Evolutionary conservation across 2,888 invertebrate genomes (phyloP), one percentile per base, ranked within the genome.

Genomic region (Ornithoptera priamus): DNA sequence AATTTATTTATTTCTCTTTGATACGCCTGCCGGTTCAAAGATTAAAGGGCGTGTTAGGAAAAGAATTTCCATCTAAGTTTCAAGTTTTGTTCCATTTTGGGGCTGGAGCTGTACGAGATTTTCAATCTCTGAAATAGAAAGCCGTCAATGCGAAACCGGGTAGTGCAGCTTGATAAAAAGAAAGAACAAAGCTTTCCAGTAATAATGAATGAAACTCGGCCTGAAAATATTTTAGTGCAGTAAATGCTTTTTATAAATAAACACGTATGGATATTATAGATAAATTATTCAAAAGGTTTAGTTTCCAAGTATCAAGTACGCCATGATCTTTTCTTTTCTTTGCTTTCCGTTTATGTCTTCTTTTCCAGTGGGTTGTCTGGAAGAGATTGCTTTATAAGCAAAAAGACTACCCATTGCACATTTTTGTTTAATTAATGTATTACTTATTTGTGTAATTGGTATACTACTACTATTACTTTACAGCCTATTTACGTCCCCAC

Each of bases 121-220:
- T 69, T 66, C 62, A 69, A 69, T 69, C 65, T 69, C 58, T 65
- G 42, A 62, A 69, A 62, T 66, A 69, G 65, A 65, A 69, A 65
- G 57, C 50, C 30, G 65, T 62, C 50, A 65, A 58, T 62, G 65
- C 62, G 58, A 62, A 61, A 22, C 58, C 57, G 67, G 24, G 62
- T 24, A 42, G 58, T 42, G 58, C 18, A 63, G 66, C 50, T 65
- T 62, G 58, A 69, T 69, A 62, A 69, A 62, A 58, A 69, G 61
- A 65, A 57, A 65, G 65, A 66, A 69, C 65, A 69, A 69, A 66
- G 69, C 58, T 58, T 61, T 65, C 50, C 8, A 46, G 56, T 50
- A 62, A 50, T 36, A 46, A 62, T 69, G 65, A 69, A 65, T 69
- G 65, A 61, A 62, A 42, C 60, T 65, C 62, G 56, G 57, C 56